These are phyloP conservation scores for Chaenodraco wilsoni DNA, from an alignment of 2,797 vertebrate genomes.

Conservation along the genomic window DNA sequence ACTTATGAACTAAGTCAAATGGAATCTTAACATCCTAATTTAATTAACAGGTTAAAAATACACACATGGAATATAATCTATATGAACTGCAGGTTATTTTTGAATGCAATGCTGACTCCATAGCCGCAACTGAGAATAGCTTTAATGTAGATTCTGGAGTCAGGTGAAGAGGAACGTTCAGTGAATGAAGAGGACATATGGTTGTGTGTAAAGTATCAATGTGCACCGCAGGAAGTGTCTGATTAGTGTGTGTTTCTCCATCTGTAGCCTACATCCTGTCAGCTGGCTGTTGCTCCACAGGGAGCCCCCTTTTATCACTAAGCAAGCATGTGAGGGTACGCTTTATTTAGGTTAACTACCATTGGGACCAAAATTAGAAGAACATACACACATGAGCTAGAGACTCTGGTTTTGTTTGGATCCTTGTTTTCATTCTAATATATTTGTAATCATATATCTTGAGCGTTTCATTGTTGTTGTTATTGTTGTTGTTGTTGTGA, in stretches of 20 bases:
- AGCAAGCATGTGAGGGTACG: constrained; percentile 35
- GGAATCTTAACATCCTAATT: constrained; percentile 12
- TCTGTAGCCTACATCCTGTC: constrained; percentile 71
- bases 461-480: not conserved
- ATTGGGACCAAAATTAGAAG: constrained; percentile 29
- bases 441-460: constrained; percentile 7
- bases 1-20: not conserved
- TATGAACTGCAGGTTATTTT: constrained; percentile 50
- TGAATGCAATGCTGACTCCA: constrained; percentile 24
- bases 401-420: not conserved
- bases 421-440: not conserved
- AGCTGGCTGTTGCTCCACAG: constrained; percentile 54
- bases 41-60: constrained; percentile 62
- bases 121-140: constrained; percentile 37
- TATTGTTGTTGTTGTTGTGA: constrained; percentile 2
- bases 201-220: constrained; percentile 36
- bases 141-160: constrained; percentile 30
- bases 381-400: not conserved
- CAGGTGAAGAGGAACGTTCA: constrained; percentile 32
- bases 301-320: constrained; percentile 55
- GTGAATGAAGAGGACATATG: constrained; percentile 21
- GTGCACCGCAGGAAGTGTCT: constrained; percentile 58
- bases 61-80: constrained; percentile 42
- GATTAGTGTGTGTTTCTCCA: constrained; percentile 65
- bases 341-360: constrained; percentile 38